Base-by-base conservation (phyloP, 2,888 invertebrate species). In the Caenorhabditis macrosperma region DNA sequence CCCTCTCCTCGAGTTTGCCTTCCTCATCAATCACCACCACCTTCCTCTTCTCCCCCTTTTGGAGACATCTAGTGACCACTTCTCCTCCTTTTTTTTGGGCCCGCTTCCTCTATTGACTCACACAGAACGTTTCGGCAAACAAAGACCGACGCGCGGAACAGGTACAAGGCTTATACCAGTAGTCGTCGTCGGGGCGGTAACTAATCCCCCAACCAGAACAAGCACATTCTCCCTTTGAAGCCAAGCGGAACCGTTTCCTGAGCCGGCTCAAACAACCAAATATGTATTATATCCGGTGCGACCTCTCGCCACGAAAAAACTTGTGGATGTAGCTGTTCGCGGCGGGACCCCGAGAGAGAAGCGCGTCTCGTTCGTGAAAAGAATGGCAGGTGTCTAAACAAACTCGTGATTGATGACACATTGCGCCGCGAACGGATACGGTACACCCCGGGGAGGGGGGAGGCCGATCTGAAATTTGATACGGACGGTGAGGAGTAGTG, bases 351-450 rank as follows among this genome's bases (percentile, higher is more conserved):
- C n/a, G n/a, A n/a, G n/a, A n/a, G n/a, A n/a, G n/a, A n/a, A n/a
- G n/a, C n/a, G n/a, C 44, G 17, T n/a, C 3, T 9, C 44, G 3
- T n/a, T 12, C 44, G 33, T 7, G 10, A 33, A 33, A 33, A 59
- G 59, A 55, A 61, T 66, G 75, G 60, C 75, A 75, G 75, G 75
- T 75, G 75, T 67, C 75, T 67, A 75, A 75, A 75, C 55, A 75
- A 67, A 61, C 75, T 59, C 28, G 74, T 38, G 33, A n/a, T n/a
- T n/a, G 64, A 50, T 75, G 60, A 67, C 54, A 67, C 61, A 67
- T 66, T 54, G 75, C n/a, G n/a, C n/a, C n/a, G n/a, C n/a, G n/a
- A n/a, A n/a, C n/a, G n/a, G n/a, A n/a, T n/a, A n/a, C n/a, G n/a
- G n/a, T n/a, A n/a, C n/a, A n/a, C n/a, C n/a, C n/a, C n/a, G n/a